phyloP scores from a whole-genome alignment of 2,797 vertebrate species.

The Catostomus latipinnis region DNA sequence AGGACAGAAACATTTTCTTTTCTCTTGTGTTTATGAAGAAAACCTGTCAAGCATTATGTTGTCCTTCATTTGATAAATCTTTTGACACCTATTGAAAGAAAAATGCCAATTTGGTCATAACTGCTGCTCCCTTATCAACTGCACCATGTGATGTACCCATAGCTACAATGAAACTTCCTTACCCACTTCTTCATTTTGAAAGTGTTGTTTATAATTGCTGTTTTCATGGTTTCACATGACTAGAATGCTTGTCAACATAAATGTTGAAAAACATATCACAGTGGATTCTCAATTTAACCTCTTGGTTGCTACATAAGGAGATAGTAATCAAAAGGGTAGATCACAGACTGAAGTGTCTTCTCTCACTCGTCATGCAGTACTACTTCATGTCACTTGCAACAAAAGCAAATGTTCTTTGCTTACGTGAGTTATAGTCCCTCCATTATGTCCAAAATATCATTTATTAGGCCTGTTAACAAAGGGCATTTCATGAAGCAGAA shows the following conservation, averaged over 20 bases:
- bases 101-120: constrained; percentile 50
- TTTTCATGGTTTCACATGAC: constrained; percentile 49
- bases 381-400: not conserved
- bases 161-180: constrained; percentile 47
- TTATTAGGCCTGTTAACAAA: not conserved
- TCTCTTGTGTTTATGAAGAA: not conserved
- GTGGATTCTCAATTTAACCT: constrained; percentile 54
- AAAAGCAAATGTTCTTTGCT: constrained; percentile 9
- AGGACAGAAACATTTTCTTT: not conserved
- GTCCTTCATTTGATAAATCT: constrained; percentile 5
- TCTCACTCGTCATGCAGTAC: constrained; percentile 6
- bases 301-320: constrained; percentile 35
- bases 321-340: constrained; percentile 53
- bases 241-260: constrained; percentile 40
- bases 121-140: constrained; percentile 44
- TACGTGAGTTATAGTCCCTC: too few relatives aligned
- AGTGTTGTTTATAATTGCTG: constrained; percentile 51
- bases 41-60: constrained; percentile 17
- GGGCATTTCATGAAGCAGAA: not conserved
- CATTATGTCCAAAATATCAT: not conserved
- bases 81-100: constrained; percentile 32
- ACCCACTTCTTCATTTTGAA: constrained; percentile 64
- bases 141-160: constrained; percentile 32
- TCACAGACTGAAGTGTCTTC: constrained; percentile 30
- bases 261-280: constrained; percentile 47